phyloP scores from a whole-genome alignment of 1,140 invertebrate species.

The Harpegnathos saltator region DNA sequence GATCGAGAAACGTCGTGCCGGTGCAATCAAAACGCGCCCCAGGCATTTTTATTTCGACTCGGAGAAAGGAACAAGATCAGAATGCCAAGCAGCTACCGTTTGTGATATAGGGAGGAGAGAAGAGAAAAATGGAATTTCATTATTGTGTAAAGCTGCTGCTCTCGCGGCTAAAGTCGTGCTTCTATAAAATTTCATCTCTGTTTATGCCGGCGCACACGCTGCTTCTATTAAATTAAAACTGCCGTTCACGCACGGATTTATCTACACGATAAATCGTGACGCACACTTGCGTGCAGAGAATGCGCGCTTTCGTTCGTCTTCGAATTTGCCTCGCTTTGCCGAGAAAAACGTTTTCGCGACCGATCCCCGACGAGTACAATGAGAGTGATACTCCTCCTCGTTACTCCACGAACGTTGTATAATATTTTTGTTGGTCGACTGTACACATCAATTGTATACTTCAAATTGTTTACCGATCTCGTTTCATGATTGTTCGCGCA shows the following conservation, averaged over 20 bases:
- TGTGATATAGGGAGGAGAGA: conserved; percentile 37
- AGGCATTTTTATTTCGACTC: conserved; percentile 51
- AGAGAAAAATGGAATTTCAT: conserved; percentile 63
- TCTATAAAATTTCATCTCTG: conserved; percentile 59
- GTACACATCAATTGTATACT: background rate
- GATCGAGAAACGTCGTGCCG: conserved; percentile 18
- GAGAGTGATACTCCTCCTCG: background rate
- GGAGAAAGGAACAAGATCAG: conserved; percentile 35
- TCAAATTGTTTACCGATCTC: background rate
- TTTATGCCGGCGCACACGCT: conserved; percentile 34
- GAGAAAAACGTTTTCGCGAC: background rate
- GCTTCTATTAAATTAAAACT: conserved; percentile 57
- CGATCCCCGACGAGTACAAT: background rate
- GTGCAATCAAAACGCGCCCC: conserved; percentile 40
- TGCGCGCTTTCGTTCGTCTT: conserved; percentile 26
- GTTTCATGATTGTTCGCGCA: background rate
- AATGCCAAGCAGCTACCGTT: conserved; percentile 47
- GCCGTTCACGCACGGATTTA: conserved; percentile 40
- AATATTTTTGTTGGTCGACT: background rate
- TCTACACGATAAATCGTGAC: background rate
- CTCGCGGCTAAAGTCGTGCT: conserved; percentile 48
- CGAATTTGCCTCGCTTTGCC: conserved; percentile 18
- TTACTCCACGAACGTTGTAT: background rate
- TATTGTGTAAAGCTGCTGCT: conserved; percentile 55
- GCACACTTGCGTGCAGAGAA: conserved; percentile 4